Evolutionary conservation across 2,113 vertebrate species (phyloP).

Genomic region (Oxygymnocypris stewartii): DNA sequence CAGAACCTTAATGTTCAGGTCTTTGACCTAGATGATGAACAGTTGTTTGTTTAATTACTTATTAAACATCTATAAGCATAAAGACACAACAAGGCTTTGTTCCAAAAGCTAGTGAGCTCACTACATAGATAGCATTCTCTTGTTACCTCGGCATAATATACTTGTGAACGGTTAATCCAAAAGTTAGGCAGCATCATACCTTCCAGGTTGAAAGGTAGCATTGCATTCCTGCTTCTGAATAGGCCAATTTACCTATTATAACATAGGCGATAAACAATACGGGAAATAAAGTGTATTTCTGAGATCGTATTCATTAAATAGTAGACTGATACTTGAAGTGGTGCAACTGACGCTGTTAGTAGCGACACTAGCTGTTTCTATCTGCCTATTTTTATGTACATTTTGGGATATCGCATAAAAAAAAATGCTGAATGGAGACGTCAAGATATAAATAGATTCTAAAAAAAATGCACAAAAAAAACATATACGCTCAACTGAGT

Average conservation of each 20-base stretch:
- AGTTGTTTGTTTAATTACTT: neutral
- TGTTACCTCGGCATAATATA: neutral
- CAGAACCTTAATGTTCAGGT: slow-evolving; percentile 92
- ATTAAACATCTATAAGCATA: neutral
- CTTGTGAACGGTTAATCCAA: neutral
- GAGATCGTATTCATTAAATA: too few species aligned
- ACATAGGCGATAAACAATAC: neutral
- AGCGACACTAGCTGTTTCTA: too few species aligned
- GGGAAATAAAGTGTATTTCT: neutral
- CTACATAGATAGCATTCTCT: neutral
- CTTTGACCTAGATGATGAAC: slow-evolving; percentile 80
- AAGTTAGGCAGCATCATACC: neutral
- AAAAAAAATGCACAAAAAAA: too few species aligned
- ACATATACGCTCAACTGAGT: too few species aligned
- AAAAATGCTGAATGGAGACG: too few species aligned
- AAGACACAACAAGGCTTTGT: neutral
- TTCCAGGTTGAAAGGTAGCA: neutral
- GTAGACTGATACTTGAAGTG: too few species aligned
- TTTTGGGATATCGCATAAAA: too few species aligned
- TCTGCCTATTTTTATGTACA: too few species aligned
- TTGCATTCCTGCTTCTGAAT: neutral
- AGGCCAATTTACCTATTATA: neutral
- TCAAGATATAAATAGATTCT: too few species aligned
- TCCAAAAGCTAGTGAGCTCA: neutral
- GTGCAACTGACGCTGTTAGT: too few species aligned